phyloP scores from a whole-genome alignment of 1,140 invertebrate genomes.

The Arion vulgaris region DNA sequence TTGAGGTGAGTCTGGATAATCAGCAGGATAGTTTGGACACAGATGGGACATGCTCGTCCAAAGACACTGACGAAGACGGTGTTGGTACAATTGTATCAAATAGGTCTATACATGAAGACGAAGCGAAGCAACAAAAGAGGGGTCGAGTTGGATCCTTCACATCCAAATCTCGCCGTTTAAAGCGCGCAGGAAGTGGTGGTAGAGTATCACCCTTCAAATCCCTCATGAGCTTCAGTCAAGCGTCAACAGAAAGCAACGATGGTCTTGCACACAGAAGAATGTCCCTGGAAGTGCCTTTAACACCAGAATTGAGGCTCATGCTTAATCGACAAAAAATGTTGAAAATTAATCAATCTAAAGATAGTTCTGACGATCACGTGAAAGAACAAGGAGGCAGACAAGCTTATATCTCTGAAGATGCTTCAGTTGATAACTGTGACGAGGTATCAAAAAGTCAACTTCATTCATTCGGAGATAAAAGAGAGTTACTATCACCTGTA shows the following conservation, averaged over 20 bases:
- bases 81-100: no score
- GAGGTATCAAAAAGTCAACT: neutral
- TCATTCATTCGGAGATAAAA: neutral
- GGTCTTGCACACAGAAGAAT: neutral
- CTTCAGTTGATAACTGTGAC: neutral
- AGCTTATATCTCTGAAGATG: neutral
- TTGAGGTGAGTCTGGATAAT: constrained; percentile 66
- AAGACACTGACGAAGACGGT: constrained; percentile 36
- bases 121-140: neutral
- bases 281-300: constrained; percentile 21
- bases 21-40: constrained; percentile 62
- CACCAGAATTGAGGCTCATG: neutral
- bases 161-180: neutral
- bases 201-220: neutral
- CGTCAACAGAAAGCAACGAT: neutral
- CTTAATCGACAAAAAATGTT: neutral
- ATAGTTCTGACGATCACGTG: neutral
- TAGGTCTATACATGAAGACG: no score
- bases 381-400: neutral
- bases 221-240: neutral
- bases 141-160: neutral
- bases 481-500: neutral
- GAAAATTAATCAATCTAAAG: neutral
- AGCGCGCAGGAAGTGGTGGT: neutral
- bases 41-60: constrained; percentile 45